phyloP scores from a whole-genome alignment of 2,113 vertebrate species.

The Periophthalmodon schlosseri region DNA sequence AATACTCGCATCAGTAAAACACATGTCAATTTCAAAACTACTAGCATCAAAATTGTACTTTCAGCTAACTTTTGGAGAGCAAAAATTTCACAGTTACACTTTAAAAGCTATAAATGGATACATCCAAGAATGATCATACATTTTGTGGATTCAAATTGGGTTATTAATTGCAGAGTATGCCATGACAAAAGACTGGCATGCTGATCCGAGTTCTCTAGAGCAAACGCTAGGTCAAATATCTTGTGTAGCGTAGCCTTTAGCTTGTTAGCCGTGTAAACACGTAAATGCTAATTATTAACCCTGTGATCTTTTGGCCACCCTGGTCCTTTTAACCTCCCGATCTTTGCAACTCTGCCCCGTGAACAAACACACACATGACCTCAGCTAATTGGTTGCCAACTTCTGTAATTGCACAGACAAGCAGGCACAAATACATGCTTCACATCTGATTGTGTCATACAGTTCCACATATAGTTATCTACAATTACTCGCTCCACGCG shows the following conservation, averaged over 20 bases:
- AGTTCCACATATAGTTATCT: neutral
- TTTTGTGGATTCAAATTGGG: neutral
- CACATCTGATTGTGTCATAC: neutral
- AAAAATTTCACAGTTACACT: no score
- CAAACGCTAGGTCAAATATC: neutral
- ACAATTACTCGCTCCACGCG: neutral
- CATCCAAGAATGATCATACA: neutral
- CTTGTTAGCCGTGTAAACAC: neutral
- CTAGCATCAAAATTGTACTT: neutral
- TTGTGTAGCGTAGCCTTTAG: neutral
- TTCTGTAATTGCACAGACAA: neutral
- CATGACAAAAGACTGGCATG: neutral
- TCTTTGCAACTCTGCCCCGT: neutral
- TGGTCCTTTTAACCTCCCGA: neutral
- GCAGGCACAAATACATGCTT: neutral
- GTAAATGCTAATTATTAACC: slow-evolving; percentile 1
- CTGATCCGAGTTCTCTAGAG: neutral
- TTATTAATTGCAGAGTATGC: neutral
- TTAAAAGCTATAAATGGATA: no score
- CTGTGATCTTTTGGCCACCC: neutral
- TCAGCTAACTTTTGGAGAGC: neutral
- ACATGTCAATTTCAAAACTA: neutral
- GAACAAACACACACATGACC: neutral
- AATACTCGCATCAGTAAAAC: neutral
- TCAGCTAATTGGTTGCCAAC: neutral